These are phyloP conservation scores for Peromyscus attwateri DNA, from an alignment of 2,797 vertebrate genomes.

Conservation along the genomic window DNA sequence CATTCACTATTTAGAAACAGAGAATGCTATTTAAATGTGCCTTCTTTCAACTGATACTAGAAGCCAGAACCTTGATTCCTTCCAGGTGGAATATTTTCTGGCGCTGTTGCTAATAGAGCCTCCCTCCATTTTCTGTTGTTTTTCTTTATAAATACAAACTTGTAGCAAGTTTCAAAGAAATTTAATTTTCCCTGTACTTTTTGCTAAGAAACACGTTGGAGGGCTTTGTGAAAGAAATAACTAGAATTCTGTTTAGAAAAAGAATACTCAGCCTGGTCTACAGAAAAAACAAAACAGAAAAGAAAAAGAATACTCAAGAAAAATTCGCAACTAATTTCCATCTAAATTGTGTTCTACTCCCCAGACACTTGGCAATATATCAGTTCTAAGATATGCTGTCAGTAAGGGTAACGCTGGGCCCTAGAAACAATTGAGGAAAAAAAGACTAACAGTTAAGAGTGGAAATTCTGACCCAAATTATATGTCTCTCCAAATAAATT, in stretches of 20 bases:
- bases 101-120: background rate
- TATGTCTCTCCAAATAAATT: background rate
- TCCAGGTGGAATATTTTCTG: slow-evolving; percentile 6
- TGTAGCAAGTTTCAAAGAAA: background rate
- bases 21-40: background rate
- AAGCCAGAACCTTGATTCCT: background rate
- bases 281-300: too few species aligned
- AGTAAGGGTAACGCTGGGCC: background rate
- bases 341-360: background rate
- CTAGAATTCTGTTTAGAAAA: slow-evolving; percentile 22
- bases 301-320: background rate
- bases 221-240: background rate
- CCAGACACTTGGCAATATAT: background rate
- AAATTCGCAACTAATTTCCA: background rate
- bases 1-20: background rate
- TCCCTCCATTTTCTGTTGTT: background rate
- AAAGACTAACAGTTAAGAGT: background rate
- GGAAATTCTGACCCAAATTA: slow-evolving; percentile 39
- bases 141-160: background rate
- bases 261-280: too few species aligned
- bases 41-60: background rate
- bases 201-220: slow-evolving; percentile 22
- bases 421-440: slow-evolving; percentile 18
- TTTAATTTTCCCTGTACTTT: background rate
- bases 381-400: background rate